Conservation (phyloP, 30 jellyfish, hydroid and myxozoan species). For the Aurelia aurita region DNA sequence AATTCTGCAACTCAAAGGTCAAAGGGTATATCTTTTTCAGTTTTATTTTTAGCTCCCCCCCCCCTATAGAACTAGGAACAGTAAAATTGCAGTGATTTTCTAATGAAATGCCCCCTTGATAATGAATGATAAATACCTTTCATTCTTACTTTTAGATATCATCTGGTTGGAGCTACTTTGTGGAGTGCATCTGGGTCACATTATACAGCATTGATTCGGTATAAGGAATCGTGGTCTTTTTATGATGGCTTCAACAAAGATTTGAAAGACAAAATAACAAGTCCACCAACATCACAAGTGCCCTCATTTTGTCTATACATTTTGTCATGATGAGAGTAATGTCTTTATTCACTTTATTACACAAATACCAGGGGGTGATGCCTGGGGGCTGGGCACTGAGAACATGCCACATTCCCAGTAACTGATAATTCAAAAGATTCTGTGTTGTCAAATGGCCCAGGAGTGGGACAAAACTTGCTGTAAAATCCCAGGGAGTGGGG, state of each 20-base stretch:
- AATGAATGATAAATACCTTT: too few relatives aligned
- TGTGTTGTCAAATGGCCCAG: slow-evolving; percentile 25
- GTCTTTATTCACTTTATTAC: neutral
- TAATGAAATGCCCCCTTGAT: too few relatives aligned
- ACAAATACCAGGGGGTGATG: neutral
- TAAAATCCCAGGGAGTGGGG: slow-evolving; percentile 11
- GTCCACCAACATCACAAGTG: slow-evolving; percentile 46
- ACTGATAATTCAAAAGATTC: neutral
- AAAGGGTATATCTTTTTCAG: too few relatives aligned
- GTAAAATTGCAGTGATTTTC: too few relatives aligned
- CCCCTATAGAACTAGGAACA: too few relatives aligned
- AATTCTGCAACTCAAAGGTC: too few relatives aligned
- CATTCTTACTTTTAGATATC: slow-evolving; percentile 21
- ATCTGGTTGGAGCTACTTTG: slow-evolving; percentile 43
- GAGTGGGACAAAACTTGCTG: slow-evolving; percentile 3
- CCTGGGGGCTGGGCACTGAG: neutral
- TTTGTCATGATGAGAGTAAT: slow-evolving; percentile 21
- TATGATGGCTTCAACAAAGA: slow-evolving; percentile 50
- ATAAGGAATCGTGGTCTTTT: slow-evolving; percentile 43
- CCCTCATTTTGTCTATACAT: slow-evolving; percentile 43
- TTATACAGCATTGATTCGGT: slow-evolving; percentile 22
- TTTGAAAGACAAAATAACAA: slow-evolving; percentile 28
- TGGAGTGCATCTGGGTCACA: slow-evolving; percentile 38
- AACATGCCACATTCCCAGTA: neutral
- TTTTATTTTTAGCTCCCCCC: too few relatives aligned